Evolutionary conservation across 2,797 vertebrate genomes (phyloP), one percentile per base, ranked within the genome.

Genomic region (Valencia hispanica): DNA sequence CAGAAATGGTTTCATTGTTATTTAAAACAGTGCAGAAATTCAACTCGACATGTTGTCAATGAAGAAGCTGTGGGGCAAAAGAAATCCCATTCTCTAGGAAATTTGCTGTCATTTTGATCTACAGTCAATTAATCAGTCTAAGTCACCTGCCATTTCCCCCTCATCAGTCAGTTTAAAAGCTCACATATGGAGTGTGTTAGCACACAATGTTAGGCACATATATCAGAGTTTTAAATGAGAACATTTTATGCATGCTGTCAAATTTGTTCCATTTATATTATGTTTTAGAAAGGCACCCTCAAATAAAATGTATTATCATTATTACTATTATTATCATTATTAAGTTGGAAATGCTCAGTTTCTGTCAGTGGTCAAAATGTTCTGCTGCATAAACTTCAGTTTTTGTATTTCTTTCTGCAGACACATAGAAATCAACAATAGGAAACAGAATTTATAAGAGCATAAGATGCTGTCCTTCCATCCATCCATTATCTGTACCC

Each of bases 61-160:
- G 32, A 74, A 27, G 61, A 45, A 61, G 32, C 27, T 71, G 34
- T 43, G 27, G 30, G 32, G 27, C 4, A 27, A 30, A 17, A 71
- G 36, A 80, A 84, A 82, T 39, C 50, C 22, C 10, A 51, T 9
- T 50, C 25, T 50, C 70, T 14, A 45, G n/a, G 86, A 80, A 63
- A 57, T 79, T 45, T 65, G 43, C 25, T 88, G 86, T 89, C 88
- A 91, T 85, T 88, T 91, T 78, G 90, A 92, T 90, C 77, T 70
- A 85, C 85, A 78, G 69, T 81, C 84, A 89, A 88, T 92, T 87
- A 92, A 84, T 90, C 90, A 90, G 59, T 34, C 69, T 80, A 73
- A 85, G 63, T 68, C 61, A 51, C 39, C 69, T 81, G 86, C 59
- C 84, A 74, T 81, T 75, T 80, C 79, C 75, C 53, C 41, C 77